A percentile compares a stretch with the other conserved stretches of the same genome.
Conservation (phyloP, 2,113 vertebrate species). For the Paracanthobrama guichenoti region DNA sequence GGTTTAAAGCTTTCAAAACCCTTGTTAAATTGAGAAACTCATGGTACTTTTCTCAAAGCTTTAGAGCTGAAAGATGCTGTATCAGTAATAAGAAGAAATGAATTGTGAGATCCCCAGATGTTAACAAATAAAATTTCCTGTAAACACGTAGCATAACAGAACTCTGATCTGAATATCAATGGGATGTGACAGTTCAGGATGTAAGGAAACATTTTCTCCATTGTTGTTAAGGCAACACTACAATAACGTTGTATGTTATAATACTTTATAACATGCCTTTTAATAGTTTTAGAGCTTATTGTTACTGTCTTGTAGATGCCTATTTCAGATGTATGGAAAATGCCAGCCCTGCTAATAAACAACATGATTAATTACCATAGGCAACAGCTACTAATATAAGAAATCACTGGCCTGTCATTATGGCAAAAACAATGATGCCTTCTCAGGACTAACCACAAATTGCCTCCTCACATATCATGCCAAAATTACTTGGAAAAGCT, state of each 20-base stretch:
- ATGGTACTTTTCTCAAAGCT: too few species aligned
- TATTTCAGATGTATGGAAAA: conserved; percentile 23
- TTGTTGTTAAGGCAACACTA: neutral
- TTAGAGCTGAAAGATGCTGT: neutral
- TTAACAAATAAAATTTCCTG: neutral
- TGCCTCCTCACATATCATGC: neutral
- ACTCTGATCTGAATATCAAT: neutral
- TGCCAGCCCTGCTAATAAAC: neutral
- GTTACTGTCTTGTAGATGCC: neutral
- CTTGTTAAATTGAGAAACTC: too few species aligned
- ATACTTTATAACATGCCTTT: neutral
- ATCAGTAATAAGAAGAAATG: neutral
- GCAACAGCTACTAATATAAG: conserved; percentile 9
- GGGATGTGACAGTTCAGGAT: neutral
- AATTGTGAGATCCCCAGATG: neutral
- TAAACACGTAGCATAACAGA: neutral
- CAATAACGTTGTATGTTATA: neutral
- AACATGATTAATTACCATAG: conserved; percentile 14
- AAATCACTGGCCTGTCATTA: conserved; percentile 15
- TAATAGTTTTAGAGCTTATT: neutral
- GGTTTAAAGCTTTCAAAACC: too few species aligned
- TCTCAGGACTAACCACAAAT: neutral
- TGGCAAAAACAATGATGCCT: conserved; percentile 28
- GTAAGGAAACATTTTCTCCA: too few species aligned
- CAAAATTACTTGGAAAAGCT: neutral